phyloP scores from a whole-genome alignment of 2,888 invertebrate species.

The Eulithis testata region DNA sequence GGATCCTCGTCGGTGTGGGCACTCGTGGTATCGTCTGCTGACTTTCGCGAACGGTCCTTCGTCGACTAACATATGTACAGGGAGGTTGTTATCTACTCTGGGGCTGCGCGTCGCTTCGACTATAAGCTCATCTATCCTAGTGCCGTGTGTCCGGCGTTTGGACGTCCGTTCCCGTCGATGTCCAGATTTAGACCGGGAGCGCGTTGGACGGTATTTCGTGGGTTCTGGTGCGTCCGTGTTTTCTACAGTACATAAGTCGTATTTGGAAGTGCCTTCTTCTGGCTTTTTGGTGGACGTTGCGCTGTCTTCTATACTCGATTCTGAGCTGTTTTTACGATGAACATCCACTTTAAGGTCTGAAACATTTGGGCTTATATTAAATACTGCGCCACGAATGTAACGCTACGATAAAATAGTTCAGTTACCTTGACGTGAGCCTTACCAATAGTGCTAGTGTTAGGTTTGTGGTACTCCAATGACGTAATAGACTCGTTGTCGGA shows the following conservation, averaged over 20 bases:
- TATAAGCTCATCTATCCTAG: constrained; percentile 71
- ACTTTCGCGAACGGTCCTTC: constrained; percentile 80
- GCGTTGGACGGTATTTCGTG: constrained; percentile 64
- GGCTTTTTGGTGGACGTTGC: constrained; percentile 77
- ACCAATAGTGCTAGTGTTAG: constrained; percentile 88
- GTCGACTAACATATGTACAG: constrained; percentile 71
- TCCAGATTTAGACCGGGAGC: constrained; percentile 64
- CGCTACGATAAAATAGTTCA: too few species aligned
- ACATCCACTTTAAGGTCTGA: constrained; percentile 96
- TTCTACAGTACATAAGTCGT: constrained; percentile 71
- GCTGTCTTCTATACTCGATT: constrained; percentile 91
- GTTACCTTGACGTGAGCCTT: constrained; percentile 33
- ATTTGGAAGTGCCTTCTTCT: constrained; percentile 67
- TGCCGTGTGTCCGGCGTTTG: constrained; percentile 65
- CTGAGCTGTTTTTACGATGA: constrained; percentile 95
- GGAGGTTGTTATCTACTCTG: constrained; percentile 61
- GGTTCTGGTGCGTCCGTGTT: constrained; percentile 61
- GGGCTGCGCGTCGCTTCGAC: constrained; percentile 66
- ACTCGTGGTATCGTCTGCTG: constrained; percentile 73
- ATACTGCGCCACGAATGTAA: too few species aligned
- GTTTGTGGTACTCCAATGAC: constrained; percentile 86
- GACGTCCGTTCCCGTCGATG: constrained; percentile 68
- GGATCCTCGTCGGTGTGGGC: constrained; percentile 67
- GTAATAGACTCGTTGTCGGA: constrained; percentile 87
- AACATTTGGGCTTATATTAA: constrained; percentile 42